phyloP scores from a whole-genome alignment of 2,797 vertebrate species.

The Coendou prehensilis region DNA sequence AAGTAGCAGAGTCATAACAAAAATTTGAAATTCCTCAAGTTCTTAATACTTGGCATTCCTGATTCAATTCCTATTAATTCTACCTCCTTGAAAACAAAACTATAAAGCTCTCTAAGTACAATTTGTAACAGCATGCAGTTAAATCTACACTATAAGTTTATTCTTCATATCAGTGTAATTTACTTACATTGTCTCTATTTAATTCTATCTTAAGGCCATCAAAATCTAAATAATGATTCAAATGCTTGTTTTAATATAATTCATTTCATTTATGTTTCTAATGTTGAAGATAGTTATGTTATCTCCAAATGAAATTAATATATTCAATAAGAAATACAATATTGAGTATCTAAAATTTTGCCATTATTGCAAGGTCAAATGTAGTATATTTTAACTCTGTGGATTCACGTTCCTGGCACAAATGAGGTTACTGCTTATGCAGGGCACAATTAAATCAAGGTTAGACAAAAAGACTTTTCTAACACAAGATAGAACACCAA shows the following conservation, averaged over 20 bases:
- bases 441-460: constrained; percentile 87
- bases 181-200: constrained; percentile 32
- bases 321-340: constrained; percentile 75
- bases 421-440: constrained; percentile 86
- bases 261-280: constrained; percentile 66
- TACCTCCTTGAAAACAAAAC: constrained; percentile 78
- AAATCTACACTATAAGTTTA: constrained; percentile 68
- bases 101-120: constrained; percentile 75
- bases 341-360: constrained; percentile 77
- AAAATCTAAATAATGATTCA: constrained; percentile 76
- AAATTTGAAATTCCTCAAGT: constrained; percentile 41
- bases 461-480: constrained; percentile 84
- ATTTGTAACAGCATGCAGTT: constrained; percentile 79
- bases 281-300: constrained; percentile 64
- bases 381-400: constrained; percentile 83
- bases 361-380: constrained; percentile 87
- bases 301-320: constrained; percentile 71
- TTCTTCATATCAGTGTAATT: constrained; percentile 61
- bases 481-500: constrained; percentile 79
- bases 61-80: constrained; percentile 73
- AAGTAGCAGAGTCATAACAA: constrained; percentile 55
- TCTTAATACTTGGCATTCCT: constrained; percentile 65
- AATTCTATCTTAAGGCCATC: constrained; percentile 46
- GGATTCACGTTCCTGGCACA: constrained; percentile 87
- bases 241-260: constrained; percentile 42